These are phyloP conservation scores for Melanotaenia maccullochi DNA, from an alignment of 2,797 vertebrate species.

Conservation along the genomic window DNA sequence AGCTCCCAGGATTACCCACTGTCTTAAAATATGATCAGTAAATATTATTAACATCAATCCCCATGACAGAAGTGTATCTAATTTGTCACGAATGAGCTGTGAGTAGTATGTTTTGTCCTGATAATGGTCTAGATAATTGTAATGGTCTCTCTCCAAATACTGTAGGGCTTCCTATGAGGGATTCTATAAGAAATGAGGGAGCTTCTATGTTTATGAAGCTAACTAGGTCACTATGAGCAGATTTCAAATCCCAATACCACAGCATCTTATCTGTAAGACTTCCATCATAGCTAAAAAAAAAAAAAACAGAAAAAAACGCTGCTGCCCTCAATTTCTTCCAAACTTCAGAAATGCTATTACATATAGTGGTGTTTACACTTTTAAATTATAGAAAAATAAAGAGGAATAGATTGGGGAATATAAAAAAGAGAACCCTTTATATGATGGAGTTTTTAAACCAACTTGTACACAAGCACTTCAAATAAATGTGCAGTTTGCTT, in stretches of 20 bases:
- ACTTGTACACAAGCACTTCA: not conserved
- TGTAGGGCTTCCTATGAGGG: slow-evolving; percentile 19
- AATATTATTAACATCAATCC: slow-evolving; percentile 58
- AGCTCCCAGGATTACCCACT: slow-evolving; percentile 45
- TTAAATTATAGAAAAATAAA: not conserved
- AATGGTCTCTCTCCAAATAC: slow-evolving; percentile 32
- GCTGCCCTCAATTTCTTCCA: slow-evolving; percentile 49
- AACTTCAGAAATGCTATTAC: slow-evolving; percentile 27
- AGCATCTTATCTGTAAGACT: slow-evolving; percentile 53
- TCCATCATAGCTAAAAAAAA: slow-evolving; percentile 44
- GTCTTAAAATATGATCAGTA: slow-evolving; percentile 62
- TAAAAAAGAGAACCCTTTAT: slow-evolving; percentile 9
- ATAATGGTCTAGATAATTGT: slow-evolving; percentile 39
- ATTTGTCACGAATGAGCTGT: slow-evolving; percentile 40
- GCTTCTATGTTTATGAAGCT: slow-evolving; percentile 50
- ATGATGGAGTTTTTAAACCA: not conserved
- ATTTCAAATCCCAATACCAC: slow-evolving; percentile 53
- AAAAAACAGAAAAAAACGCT: slow-evolving; percentile 18
- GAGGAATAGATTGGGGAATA: not conserved
- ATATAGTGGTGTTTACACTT: slow-evolving; percentile 31
- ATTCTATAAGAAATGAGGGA: slow-evolving; percentile 39
- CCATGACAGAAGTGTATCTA: slow-evolving; percentile 35
- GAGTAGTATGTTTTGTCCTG: slow-evolving; percentile 33
- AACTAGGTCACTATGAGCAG: slow-evolving; percentile 71
- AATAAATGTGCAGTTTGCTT: not conserved